Conservation (phyloP, 2,113 vertebrate genomes). For the Gallinago media region DNA sequence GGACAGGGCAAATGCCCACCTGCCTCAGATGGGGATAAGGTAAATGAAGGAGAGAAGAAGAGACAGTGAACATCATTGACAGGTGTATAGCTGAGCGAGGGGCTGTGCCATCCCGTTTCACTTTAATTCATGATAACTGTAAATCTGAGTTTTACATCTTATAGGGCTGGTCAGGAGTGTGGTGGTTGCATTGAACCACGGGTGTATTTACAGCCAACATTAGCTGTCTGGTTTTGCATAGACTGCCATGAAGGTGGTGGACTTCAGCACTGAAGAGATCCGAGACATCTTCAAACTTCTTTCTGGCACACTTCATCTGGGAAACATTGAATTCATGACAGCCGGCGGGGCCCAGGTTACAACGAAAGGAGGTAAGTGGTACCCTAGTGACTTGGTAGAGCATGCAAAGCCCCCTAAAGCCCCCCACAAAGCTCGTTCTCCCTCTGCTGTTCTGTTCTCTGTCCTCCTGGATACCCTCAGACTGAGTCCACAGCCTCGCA, state of each 20-base stretch:
- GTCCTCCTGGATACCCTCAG: background rate
- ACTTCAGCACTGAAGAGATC: constrained; percentile 89
- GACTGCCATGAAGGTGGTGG: constrained; percentile 90
- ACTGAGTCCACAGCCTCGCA: background rate
- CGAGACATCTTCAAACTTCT: constrained; percentile 90
- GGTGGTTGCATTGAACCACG: background rate
- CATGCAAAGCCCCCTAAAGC: background rate
- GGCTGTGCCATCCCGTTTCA: background rate
- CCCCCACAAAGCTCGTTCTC: background rate
- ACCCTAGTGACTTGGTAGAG: background rate
- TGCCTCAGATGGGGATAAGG: background rate
- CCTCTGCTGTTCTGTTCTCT: background rate
- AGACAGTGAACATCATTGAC: background rate
- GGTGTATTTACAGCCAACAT: background rate
- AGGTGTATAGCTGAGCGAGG: background rate
- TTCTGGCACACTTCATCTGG: constrained; percentile 89
- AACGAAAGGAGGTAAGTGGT: constrained; percentile 83
- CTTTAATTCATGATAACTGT: background rate
- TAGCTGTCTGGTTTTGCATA: constrained; percentile 52
- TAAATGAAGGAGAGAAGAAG: background rate
- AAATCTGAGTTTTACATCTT: background rate
- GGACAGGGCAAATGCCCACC: background rate
- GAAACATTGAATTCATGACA: constrained; percentile 93
- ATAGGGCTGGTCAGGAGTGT: background rate
- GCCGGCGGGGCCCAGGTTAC: constrained; percentile 91